A percentile compares a stretch with the other conserved stretches of the same genome.
Conservation (phyloP, 2,888 invertebrate genomes). For the Marronus borbonicus region DNA sequence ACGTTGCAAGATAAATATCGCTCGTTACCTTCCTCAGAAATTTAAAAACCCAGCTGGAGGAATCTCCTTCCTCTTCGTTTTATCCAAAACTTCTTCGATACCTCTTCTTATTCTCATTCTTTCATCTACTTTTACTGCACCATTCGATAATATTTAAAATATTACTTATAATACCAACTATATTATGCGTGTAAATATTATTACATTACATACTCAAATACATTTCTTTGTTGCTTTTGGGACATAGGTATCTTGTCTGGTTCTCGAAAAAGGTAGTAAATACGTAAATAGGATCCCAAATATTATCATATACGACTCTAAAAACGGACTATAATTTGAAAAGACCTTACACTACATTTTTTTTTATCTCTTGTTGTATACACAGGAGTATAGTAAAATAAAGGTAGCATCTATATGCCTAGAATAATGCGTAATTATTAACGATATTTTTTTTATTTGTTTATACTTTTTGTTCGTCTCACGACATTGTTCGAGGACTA, state of each 20-base stretch:
- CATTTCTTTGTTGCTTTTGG: neutral
- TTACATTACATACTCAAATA: constrained; percentile 1
- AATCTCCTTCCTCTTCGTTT: neutral
- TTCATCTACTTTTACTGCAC: neutral
- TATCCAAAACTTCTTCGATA: neutral
- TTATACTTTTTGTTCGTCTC: constrained; percentile 20
- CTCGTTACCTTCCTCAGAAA: neutral
- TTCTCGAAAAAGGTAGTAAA: neutral
- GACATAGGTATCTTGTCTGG: neutral
- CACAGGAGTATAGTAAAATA: constrained; percentile 52
- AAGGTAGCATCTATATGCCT: constrained; percentile 50
- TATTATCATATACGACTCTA: constrained; percentile 2
- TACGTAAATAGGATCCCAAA: constrained; percentile 5
- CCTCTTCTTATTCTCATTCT: neutral
- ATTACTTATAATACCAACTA: constrained; percentile 2
- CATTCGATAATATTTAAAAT: constrained; percentile 4
- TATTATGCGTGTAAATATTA: neutral
- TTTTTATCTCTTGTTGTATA: constrained; percentile 43
- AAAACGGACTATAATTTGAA: constrained; percentile 37
- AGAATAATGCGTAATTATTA: constrained; percentile 46
- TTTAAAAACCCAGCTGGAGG: neutral
- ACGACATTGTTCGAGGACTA: too few species aligned
- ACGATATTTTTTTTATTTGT: constrained; percentile 40
- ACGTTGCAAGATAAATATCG: too few species aligned
- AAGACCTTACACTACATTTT: constrained; percentile 43